A percentile compares a stretch with the other conserved stretches of the same genome.
Conservation (phyloP, 2,113 vertebrate species). For the Grammomys surdaster region DNA sequence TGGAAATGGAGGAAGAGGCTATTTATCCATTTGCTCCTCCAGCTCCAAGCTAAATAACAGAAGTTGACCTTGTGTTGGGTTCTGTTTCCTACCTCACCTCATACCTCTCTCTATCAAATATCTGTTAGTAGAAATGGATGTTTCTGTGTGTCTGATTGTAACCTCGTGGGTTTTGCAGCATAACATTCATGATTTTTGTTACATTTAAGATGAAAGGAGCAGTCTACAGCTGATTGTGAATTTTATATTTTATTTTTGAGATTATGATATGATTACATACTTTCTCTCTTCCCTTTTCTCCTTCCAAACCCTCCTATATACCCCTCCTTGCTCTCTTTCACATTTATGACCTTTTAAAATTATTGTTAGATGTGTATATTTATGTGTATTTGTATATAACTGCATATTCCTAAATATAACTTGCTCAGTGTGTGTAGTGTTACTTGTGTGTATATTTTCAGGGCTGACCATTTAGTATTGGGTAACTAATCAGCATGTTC, state of each 20-base stretch:
- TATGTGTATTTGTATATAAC: background rate
- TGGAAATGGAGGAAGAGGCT: background rate
- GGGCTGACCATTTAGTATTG: background rate
- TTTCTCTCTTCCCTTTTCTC: background rate
- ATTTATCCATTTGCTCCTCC: background rate
- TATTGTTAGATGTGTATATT: background rate
- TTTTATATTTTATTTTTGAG: background rate
- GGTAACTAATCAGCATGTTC: background rate
- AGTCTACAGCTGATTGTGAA: background rate
- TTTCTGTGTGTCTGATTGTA: background rate
- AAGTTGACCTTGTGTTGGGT: background rate
- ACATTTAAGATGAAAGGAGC: background rate
- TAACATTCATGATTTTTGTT: constrained; percentile 43
- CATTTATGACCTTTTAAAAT: background rate
- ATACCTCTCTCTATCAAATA: background rate
- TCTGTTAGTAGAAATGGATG: background rate
- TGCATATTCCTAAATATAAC: background rate
- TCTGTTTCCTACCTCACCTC: background rate
- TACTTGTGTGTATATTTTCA: background rate
- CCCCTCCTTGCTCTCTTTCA: background rate
- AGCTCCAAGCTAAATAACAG: background rate
- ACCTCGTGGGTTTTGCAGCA: background rate
- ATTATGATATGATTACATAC: background rate
- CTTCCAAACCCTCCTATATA: background rate
- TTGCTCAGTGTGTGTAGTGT: background rate